Evolutionary conservation across 2,797 vertebrate species (phyloP).

Genomic region (Aldrovandia affinis): DNA sequence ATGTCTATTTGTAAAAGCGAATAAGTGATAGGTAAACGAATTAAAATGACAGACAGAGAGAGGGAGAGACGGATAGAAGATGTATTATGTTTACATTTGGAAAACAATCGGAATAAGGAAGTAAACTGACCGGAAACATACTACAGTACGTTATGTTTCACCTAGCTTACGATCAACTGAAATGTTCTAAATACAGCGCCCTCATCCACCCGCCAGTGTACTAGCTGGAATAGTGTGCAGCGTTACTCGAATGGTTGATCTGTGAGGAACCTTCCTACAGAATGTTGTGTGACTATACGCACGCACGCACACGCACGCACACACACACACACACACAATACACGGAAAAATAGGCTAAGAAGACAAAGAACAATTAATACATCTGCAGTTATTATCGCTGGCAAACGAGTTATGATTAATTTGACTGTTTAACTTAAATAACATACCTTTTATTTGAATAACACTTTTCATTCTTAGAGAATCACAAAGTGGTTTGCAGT

Average conservation of each 20-base stretch:
- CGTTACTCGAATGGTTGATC: not conserved
- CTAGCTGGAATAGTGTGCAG: not conserved
- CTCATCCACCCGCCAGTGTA: not conserved
- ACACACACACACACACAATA: no score
- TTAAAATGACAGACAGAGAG: not conserved
- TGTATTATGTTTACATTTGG: constrained; percentile 4
- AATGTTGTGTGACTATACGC: no score
- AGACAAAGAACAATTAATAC: no score
- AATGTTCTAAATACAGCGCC: not conserved
- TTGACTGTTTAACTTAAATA: no score
- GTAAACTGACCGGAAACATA: constrained; percentile 1
- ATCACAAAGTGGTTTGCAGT: no score
- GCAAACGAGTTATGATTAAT: no score
- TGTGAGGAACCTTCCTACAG: no score
- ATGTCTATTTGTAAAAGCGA: constrained; percentile 61
- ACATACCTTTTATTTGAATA: no score
- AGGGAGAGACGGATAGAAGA: not conserved
- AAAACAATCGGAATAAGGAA: not conserved
- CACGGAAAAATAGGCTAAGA: no score
- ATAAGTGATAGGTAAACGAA: not conserved
- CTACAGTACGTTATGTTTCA: not conserved
- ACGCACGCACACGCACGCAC: no score
- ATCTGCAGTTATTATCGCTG: no score
- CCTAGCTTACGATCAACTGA: not conserved
- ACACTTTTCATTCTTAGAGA: no score